Percentiles rank a stretch among this genome's conserved stretches.
Evolutionary conservation across 2,797 vertebrate species (phyloP).

Genomic region (Hyperoplus lanceolatus): DNA sequence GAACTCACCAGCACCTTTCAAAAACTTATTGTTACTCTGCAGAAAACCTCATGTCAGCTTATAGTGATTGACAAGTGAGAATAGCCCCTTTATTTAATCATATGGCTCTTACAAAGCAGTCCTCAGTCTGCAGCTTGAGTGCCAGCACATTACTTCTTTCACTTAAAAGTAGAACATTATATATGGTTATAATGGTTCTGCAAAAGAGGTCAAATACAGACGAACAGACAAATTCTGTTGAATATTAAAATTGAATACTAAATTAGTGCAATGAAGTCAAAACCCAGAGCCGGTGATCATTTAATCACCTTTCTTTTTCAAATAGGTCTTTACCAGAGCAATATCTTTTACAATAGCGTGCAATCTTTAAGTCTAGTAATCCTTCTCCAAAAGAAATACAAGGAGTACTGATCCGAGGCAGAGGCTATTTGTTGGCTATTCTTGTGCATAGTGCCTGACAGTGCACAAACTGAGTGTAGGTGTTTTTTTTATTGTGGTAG

Average conservation of each 20-base stretch:
- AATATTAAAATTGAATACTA: conserved; percentile 12
- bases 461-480: neutral
- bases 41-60: neutral
- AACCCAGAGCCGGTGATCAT: conserved; percentile 3
- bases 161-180: neutral
- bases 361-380: conserved; percentile 22
- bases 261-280: conserved; percentile 5
- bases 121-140: conserved; percentile 10
- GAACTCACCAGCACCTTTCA: conserved; percentile 19
- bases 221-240: neutral
- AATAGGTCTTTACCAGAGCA: conserved; percentile 25
- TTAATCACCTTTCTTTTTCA: conserved; percentile 14
- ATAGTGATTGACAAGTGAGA: neutral
- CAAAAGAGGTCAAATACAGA: conserved; percentile 1
- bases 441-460: conserved; percentile 30
- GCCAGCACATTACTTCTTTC: too few species aligned
- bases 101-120: neutral
- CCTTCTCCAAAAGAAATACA: neutral
- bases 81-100: neutral
- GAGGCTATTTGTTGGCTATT: conserved; percentile 30
- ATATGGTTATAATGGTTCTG: neutral
- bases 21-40: conserved; percentile 31
- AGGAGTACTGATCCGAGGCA: conserved; percentile 18
- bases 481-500: conserved; percentile 39
- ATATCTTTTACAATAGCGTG: conserved; percentile 1